Base-by-base conservation (phyloP, 2,797 vertebrate species). In the Macrochelys suwanniensis region DNA sequence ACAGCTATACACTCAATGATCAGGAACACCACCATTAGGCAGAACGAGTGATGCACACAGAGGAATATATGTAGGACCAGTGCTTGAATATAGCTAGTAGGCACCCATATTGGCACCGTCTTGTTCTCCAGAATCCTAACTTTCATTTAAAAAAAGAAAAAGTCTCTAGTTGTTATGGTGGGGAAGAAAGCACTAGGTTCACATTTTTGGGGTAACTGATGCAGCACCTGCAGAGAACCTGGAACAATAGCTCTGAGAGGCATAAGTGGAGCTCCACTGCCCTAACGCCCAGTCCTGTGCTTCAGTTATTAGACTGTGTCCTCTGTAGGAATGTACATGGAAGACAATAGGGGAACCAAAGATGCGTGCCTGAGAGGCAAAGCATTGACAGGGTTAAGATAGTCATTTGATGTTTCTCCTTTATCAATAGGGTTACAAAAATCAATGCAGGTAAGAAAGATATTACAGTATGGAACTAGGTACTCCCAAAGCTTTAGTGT, bases 401-500 rank as follows among this genome's bases (percentile, higher is more conserved):
- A 57, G 85, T 37, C 15, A 77, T 28, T 42, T 50, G 37, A 42
- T 11, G n/a, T 71, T 71, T 71, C 19, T 37, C 65, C n/a, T 19
- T 71, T 71, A 37, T 56, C 91, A 92, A 82, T 42, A 0, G 51
- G 25, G 86, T 90, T 94, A 97, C 94, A 96, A 49, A 96, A 96
- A 97, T 97, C 94, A 90, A 90, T 0, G 0, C 54, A 88, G 92
- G 81, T 87, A 78, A 94, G 93, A 90, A 88, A 96, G 95, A 95
- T 95, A 93, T 94, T 84, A 89, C 95, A 96, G 91, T 84, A 94
- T 91, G 89, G 89, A 97, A 96, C 95, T 25, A 95, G 96, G 96
- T 93, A 90, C 87, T 91, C 88, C 61, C 94, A 82, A 86, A 95
- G 56, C 79, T 42, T 90, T 59, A 42, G 82, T 87, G 78, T 89